Base-by-base conservation (phyloP, 2,888 invertebrate species). In the Helobdella robusta region DNA sequence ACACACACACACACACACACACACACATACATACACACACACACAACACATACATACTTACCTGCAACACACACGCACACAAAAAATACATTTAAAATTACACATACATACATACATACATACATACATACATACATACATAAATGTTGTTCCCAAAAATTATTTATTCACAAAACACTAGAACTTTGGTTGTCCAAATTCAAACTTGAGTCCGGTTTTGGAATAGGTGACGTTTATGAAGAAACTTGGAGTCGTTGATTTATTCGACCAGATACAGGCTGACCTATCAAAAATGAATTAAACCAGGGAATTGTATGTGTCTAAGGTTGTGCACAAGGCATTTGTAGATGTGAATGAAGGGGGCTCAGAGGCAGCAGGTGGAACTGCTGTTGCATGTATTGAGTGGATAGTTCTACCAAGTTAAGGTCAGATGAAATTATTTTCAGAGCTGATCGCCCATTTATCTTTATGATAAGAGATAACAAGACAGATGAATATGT, bases 311-410 rank as follows among this genome's bases (percentile, higher is more conserved):
- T 59, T 75, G 25, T 74, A 65, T 67, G 72, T 78, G 5, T 74
- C 74, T 1, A 66, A 73, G 46, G 74, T 77, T 4, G 62, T 75
- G 11, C 78, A 78, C 68, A 76, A 77, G 69, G 76, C 78, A 3
- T 77, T 75, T 32, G 58, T 74, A n/a, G 73, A 74, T 34, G 74
- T 74, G 46, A 71, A 73, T 60, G 74, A 74, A 63, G 71, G 73
- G 56, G 74, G 74, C 5, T 68, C 69, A 2, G 74, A 74, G 67
- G 74, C 74, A 8, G 73, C 74, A 3, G 74, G 72, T n/a, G 73
- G 73, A 18, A 74, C 73, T 11, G 73, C 66, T 2, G 65, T 68
- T 20, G 46, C n/a, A n/a, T n/a, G n/a, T n/a, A n/a, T n/a, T n/a
- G n/a, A n/a, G n/a, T n/a, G n/a, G n/a, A n/a, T n/a, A n/a, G n/a